Percentiles rank a stretch among this genome's conserved stretches.
These are phyloP conservation scores for Chrysocyon brachyurus DNA, from an alignment of 2,797 vertebrate genomes.

Conservation along the genomic window DNA sequence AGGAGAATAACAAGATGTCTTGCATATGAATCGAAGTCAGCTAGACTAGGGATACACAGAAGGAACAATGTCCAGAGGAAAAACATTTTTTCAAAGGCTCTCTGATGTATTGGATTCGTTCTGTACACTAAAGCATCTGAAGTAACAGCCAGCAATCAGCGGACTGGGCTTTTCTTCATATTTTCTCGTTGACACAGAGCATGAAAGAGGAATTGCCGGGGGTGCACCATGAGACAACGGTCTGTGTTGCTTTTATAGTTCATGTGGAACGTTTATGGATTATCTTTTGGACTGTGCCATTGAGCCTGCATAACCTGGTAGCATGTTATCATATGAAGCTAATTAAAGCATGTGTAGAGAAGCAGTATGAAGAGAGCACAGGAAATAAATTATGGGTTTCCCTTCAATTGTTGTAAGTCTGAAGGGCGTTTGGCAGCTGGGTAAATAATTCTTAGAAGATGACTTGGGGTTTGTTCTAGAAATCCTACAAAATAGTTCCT, in stretches of 20 bases:
- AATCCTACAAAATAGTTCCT: not conserved
- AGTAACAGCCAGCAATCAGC: not conserved
- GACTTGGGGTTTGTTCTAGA: conserved; percentile 20
- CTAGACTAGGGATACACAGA: not conserved
- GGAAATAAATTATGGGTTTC: not conserved
- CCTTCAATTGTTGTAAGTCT: not conserved
- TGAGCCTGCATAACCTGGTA: not conserved
- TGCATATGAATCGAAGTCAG: not conserved
- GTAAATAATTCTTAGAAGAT: not conserved
- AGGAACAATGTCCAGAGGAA: not conserved
- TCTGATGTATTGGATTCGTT: not conserved
- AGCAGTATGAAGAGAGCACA: not conserved
- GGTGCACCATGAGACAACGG: not conserved
- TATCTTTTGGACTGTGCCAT: not conserved
- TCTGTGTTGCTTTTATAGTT: not conserved
- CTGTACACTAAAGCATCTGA: not conserved
- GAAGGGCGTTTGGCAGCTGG: not conserved
- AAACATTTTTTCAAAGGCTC: not conserved
- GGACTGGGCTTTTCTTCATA: not conserved
- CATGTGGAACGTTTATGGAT: not conserved
- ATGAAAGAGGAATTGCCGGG: not conserved
- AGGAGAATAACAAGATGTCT: not conserved
- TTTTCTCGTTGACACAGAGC: not conserved
- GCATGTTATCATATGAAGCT: not conserved
- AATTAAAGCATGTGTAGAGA: not conserved